These are phyloP conservation scores for Drosophila kanapiae DNA, from an alignment of 1,140 invertebrate genomes.

Conservation along the genomic window DNA sequence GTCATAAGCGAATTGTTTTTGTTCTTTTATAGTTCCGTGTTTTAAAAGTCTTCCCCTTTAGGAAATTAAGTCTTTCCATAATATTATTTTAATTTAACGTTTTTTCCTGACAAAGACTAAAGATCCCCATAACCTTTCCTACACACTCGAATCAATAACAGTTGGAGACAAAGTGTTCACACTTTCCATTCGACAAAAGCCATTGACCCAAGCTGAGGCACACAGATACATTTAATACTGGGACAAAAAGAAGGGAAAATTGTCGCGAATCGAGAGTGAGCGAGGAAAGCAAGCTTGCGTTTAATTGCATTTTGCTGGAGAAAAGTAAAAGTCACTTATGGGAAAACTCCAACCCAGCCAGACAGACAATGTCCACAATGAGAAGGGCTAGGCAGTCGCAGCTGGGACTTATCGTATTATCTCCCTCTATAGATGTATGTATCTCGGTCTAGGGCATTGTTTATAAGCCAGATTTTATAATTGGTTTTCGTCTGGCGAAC, in stretches of 20 bases:
- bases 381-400: conserved; percentile 11
- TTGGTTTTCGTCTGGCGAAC: conserved; percentile 53
- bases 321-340: conserved; percentile 69
- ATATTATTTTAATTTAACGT: conserved; percentile 40
- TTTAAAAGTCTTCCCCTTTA: conserved; percentile 5
- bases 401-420: conserved; percentile 27
- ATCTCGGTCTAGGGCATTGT: conserved; percentile 50
- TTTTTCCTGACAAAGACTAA: conserved; percentile 3
- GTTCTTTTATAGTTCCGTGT: conserved; percentile 8
- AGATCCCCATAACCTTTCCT: conserved; percentile 34
- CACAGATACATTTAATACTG: conserved; percentile 48
- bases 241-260: conserved; percentile 52
- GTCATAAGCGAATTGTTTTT: conserved; percentile 28
- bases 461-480: conserved; percentile 70
- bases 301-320: conserved; percentile 70
- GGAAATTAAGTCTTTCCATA: conserved; percentile 5
- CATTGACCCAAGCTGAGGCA: conserved; percentile 32
- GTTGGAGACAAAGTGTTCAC: conserved; percentile 32
- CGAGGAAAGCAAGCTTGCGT: conserved; percentile 42
- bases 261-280: conserved; percentile 45
- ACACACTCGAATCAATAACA: conserved; percentile 21
- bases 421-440: conserved; percentile 1
- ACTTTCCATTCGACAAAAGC: conserved; percentile 35
- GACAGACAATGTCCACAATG: conserved; percentile 35
- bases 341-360: conserved; percentile 38